Evolutionary conservation across 2,797 vertebrate species (phyloP).

Genomic region (Sebastes kiyomatsui): DNA sequence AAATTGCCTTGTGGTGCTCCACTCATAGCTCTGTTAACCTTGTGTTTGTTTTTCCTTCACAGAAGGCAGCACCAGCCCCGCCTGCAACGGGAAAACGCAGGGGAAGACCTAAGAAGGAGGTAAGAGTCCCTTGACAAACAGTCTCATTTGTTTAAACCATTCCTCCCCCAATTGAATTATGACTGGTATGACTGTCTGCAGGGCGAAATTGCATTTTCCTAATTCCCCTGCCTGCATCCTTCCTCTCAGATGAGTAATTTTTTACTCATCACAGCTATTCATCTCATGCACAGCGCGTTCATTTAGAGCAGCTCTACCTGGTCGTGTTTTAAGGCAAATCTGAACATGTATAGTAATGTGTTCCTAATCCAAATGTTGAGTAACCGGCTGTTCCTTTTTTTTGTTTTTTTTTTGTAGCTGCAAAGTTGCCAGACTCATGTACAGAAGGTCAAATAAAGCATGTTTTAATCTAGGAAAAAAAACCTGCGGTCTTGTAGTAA

Average conservation of each 20-base stretch:
- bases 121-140: conserved; percentile 67
- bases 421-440: not conserved
- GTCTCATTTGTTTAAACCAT: conserved; percentile 29
- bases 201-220: conserved; percentile 51
- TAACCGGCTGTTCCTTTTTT: not conserved
- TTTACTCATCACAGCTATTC: conserved; percentile 57
- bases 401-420: not conserved
- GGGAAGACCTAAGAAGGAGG: conserved; percentile 95
- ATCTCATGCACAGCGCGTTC: not conserved
- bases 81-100: conserved; percentile 89
- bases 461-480: conserved; percentile 36
- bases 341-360: not conserved
- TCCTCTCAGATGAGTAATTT: conserved; percentile 29
- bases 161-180: conserved; percentile 55
- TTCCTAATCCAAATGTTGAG: not conserved
- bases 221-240: conserved; percentile 26
- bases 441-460: conserved; percentile 3
- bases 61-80: conserved; percentile 87
- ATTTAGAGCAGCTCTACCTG: conserved; percentile 20
- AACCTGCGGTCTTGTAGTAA: conserved; percentile 60
- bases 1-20: not conserved
- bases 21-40: not conserved
- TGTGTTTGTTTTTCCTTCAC: conserved; percentile 27
- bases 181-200: conserved; percentile 51
- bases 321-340: not conserved